A percentile compares a stretch with the other conserved stretches of the same genome.
Conservation (phyloP, 2,888 invertebrate species). For the Hyposoter didymator region DNA sequence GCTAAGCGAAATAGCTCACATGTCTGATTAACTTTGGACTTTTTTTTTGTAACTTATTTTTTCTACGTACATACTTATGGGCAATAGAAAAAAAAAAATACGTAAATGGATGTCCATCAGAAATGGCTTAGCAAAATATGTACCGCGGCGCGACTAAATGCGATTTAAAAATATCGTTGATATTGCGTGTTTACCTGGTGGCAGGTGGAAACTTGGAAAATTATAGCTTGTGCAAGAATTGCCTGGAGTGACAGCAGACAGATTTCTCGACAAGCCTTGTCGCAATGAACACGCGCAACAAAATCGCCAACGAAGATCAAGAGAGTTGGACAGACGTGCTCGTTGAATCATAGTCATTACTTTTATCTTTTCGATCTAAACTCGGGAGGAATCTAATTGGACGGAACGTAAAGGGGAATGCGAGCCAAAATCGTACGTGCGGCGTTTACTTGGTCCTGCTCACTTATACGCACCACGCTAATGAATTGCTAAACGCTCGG, state of each 20-base stretch:
- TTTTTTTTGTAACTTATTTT: neutral
- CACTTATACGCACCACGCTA: neutral
- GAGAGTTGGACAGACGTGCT: neutral
- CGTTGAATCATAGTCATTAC: constrained; percentile 32
- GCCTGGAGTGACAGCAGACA: constrained; percentile 49
- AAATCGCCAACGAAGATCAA: constrained; percentile 1
- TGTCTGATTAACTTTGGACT: constrained; percentile 22
- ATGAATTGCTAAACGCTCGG: constrained; percentile 22
- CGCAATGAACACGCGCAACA: constrained; percentile 37
- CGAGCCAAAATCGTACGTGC: constrained; percentile 2
- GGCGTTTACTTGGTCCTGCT: neutral
- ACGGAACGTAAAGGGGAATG: constrained; percentile 15
- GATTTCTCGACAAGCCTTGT: constrained; percentile 39
- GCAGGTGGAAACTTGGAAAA: constrained; percentile 53
- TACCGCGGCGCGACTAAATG: neutral
- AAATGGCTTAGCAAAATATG: neutral
- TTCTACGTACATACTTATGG: neutral
- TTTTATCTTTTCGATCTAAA: constrained; percentile 47
- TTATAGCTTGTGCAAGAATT: constrained; percentile 30
- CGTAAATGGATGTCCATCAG: constrained; percentile 35
- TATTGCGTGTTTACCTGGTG: constrained; percentile 37
- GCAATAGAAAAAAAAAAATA: neutral
- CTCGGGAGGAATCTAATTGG: constrained; percentile 30
- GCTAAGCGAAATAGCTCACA: constrained; percentile 24
- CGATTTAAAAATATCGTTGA: constrained; percentile 20